These are phyloP conservation scores for Nowickia ferox DNA, from an alignment of 2,888 invertebrate genomes.

Conservation along the genomic window DNA sequence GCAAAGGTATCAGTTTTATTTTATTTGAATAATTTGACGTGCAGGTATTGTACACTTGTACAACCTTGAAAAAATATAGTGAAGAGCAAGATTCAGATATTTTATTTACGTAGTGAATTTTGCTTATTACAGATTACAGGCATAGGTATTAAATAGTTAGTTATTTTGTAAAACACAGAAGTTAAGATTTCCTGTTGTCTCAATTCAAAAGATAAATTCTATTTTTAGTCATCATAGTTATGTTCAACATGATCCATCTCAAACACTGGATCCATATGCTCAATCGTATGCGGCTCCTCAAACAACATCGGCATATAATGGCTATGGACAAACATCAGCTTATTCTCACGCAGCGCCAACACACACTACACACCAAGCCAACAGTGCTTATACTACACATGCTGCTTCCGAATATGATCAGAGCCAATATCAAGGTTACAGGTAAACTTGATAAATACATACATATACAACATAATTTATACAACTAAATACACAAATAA, in stretches of 20 bases:
- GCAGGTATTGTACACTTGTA: neutral
- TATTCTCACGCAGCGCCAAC: constrained; percentile 77
- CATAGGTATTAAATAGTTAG: neutral
- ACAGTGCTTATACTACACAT: constrained; percentile 78
- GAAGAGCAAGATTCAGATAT: too few relatives aligned
- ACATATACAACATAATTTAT: too few relatives aligned
- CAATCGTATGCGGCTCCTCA: constrained; percentile 80
- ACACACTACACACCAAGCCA: constrained; percentile 77
- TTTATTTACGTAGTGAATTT: too few relatives aligned
- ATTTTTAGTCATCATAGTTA: constrained; percentile 80
- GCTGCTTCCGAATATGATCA: constrained; percentile 81
- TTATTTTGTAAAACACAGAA: neutral
- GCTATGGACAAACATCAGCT: constrained; percentile 81
- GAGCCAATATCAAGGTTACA: constrained; percentile 82
- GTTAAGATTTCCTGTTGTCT: neutral
- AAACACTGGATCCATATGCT: constrained; percentile 82
- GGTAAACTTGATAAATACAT: constrained; percentile 73
- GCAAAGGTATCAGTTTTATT: constrained; percentile 75
- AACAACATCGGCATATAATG: constrained; percentile 81
- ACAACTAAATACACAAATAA: too few relatives aligned
- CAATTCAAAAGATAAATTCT: neutral
- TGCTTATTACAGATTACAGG: too few relatives aligned
- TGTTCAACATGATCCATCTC: constrained; percentile 81
- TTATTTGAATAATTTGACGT: neutral
- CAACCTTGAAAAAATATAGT: too few relatives aligned